Evolutionary conservation across 2,888 invertebrate species (phyloP), one percentile per base, ranked within the genome.

Genomic region (Taphrorychus bicolor): DNA sequence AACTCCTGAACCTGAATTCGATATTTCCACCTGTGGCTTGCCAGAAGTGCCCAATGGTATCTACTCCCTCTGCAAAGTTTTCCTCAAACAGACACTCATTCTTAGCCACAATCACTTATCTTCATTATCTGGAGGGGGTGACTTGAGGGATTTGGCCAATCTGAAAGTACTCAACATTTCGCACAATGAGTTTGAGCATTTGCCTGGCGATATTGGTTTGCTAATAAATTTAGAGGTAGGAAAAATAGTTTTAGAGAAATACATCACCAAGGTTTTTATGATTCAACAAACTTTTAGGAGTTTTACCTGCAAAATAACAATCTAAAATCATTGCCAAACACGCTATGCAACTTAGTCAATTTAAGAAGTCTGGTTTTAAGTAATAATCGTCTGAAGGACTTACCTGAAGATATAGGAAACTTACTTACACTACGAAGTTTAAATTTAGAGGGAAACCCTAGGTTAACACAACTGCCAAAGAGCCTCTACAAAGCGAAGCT

Each of bases 1-100:
- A 82, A 91, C 89, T 72, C 94, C 94, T 23, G 94, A 93, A 80
- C 88, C 91, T 60, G 85, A 88, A 68, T 94, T 92, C 81, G 94
- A 94, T 82, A 81, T 94, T 69, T 91, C 93, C 3, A 90, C 90
- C 72, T 94, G 94, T 82, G 88, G 89, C 77, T 82, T 94, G 64
- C 87, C 87, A 74, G 86, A 83, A 76, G 88, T 94, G 59, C 94
- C 94, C 41, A 84, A 89, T 67, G 92, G 93, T 69, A 89, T 93
- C 61, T 94, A 88, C 82, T 89, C 92, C 22, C 83, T 93, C 66
- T 93, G 94, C 80, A 90, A 90, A 82, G 93, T 94, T 48, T 90
- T 92, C 78, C 87, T 93, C 72, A 95, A 94, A 83, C 89, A 91
- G 77, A 82, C 84, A 68, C 81, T 93, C 72, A 85, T 85, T 79